phyloP scores from a whole-genome alignment of 2,797 vertebrate genomes.

The Choloepus didactylus region DNA sequence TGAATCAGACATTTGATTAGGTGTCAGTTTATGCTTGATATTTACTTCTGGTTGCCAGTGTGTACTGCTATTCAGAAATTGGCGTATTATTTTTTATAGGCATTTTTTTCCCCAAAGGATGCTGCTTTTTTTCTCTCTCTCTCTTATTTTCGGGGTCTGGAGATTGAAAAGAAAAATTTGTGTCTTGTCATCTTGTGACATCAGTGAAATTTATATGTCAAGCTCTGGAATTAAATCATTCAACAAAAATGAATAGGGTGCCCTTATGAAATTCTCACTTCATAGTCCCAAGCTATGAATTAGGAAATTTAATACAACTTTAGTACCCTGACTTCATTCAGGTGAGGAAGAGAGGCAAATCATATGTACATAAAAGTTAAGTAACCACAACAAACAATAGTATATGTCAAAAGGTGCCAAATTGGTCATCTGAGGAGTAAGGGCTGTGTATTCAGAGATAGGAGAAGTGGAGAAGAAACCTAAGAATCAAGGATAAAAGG shows the following conservation, averaged over 20 bases:
- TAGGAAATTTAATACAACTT: slow-evolving; percentile 37
- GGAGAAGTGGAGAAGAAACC: not conserved
- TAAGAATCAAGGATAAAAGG: not conserved
- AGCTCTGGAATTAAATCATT: slow-evolving; percentile 61
- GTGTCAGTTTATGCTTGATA: slow-evolving; percentile 7
- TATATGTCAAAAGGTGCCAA: not conserved
- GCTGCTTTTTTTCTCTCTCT: not conserved
- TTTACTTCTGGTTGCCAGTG: slow-evolving; percentile 44
- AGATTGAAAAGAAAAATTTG: slow-evolving; percentile 61
- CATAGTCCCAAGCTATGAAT: slow-evolving; percentile 25
- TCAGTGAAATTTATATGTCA: slow-evolving; percentile 54
- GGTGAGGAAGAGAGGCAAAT: not conserved
- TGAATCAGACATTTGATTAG: slow-evolving; percentile 53
- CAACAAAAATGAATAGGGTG: slow-evolving; percentile 55
- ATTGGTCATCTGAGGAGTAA: not conserved
- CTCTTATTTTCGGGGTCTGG: slow-evolving; percentile 49
- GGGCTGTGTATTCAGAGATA: not conserved
- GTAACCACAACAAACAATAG: not conserved
- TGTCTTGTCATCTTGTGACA: slow-evolving; percentile 65
- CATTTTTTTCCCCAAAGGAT: not conserved
- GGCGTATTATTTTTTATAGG: slow-evolving; percentile 6
- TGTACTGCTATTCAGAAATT: slow-evolving; percentile 32
- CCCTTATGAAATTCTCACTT: slow-evolving; percentile 53
- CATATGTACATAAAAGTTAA: not conserved
- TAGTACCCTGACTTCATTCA: slow-evolving; percentile 18